A percentile compares a stretch with the other conserved stretches of the same genome.
phyloP scores from a whole-genome alignment of 2,797 vertebrate species.

The Adrianichthys oophorus region DNA sequence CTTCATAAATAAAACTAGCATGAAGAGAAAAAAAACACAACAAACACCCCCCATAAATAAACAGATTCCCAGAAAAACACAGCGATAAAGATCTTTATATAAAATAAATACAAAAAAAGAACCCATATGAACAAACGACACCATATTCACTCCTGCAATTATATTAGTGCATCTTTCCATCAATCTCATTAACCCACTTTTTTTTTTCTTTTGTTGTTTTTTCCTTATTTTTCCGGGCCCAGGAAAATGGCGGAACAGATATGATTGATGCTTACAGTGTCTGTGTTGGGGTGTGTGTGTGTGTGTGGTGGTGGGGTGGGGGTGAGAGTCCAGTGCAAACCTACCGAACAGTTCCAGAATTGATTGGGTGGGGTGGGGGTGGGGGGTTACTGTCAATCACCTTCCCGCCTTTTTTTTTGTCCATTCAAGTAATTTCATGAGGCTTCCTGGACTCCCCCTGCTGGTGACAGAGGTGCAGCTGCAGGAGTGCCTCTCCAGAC shows the following conservation, averaged over 20 bases:
- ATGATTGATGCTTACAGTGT: neutral
- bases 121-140: conserved; percentile 73
- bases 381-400: neutral
- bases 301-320: too few relatives aligned
- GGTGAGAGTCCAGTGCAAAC: conserved; percentile 66
- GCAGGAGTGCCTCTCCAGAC: conserved; percentile 16
- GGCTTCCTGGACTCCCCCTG: conserved; percentile 24
- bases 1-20: conserved; percentile 67
- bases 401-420: conserved; percentile 7
- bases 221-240: conserved; percentile 17
- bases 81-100: conserved; percentile 76
- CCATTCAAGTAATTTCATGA: conserved; percentile 73
- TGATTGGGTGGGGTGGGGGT: conserved; percentile 7
- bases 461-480: conserved; percentile 25
- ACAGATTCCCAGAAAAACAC: conserved; percentile 66
- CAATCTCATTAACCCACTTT: conserved; percentile 49
- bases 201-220: conserved; percentile 19
- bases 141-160: conserved; percentile 61
- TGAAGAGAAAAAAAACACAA: conserved; percentile 13
- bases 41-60: conserved; percentile 64
- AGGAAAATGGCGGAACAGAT: conserved; percentile 7
- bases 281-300: conserved; percentile 18
- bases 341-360: conserved; percentile 60
- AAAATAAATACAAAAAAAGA: conserved; percentile 80
- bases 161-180: conserved; percentile 71